These are phyloP conservation scores for Drosophila repletoides DNA, from an alignment of 1,140 invertebrate genomes.

Conservation along the genomic window DNA sequence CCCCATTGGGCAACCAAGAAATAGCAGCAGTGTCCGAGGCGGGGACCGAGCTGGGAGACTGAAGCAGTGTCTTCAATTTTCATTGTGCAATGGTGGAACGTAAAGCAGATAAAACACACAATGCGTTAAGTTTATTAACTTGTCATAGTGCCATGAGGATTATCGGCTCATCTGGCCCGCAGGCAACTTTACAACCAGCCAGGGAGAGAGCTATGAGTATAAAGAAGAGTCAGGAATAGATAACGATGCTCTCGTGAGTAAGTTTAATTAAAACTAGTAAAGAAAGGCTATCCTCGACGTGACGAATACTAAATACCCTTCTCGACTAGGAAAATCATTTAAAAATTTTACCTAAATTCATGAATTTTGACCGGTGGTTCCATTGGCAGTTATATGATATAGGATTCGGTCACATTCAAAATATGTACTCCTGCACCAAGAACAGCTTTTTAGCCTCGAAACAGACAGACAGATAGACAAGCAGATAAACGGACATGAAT, in stretches of 20 bases:
- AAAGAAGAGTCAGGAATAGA: background rate
- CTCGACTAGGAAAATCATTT: too few relatives aligned
- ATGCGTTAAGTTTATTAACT: constrained; percentile 47
- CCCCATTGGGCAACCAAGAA: too few relatives aligned
- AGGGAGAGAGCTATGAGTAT: background rate
- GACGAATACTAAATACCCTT: too few relatives aligned
- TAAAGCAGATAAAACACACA: constrained; percentile 19
- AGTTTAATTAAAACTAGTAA: constrained; percentile 37
- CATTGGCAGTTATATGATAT: too few relatives aligned
- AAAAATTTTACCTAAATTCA: too few relatives aligned
- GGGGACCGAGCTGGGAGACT: background rate
- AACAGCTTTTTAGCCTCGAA: too few relatives aligned
- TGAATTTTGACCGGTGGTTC: too few relatives aligned
- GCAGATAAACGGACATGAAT: too few relatives aligned
- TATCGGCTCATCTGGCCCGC: constrained; percentile 31
- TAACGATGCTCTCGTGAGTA: constrained; percentile 41
- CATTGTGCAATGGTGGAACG: background rate
- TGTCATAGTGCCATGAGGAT: constrained; percentile 40
- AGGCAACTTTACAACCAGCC: constrained; percentile 3
- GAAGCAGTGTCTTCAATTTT: background rate
- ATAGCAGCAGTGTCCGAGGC: background rate
- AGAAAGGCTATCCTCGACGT: background rate
- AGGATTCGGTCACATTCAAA: too few relatives aligned
- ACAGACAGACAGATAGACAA: too few relatives aligned
- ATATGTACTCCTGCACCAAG: too few relatives aligned